phyloP scores from a whole-genome alignment of 2,113 vertebrate genomes.

The Diadophis punctatus region DNA sequence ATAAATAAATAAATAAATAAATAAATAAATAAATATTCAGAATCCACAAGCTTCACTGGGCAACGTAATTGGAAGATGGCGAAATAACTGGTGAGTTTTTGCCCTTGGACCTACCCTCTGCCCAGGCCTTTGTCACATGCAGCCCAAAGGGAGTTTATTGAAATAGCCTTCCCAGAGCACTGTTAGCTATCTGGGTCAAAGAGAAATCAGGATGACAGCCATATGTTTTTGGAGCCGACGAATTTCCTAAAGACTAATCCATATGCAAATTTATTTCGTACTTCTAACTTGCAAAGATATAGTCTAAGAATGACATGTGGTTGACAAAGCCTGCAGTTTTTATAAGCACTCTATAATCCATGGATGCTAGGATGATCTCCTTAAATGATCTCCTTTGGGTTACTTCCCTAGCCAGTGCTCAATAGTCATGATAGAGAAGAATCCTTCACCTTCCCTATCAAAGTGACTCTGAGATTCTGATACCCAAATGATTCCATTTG shows the following conservation, averaged over 20 bases:
- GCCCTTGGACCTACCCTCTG: not conserved
- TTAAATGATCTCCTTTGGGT: not conserved
- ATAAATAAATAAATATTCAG: no score
- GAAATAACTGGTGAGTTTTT: conserved; percentile 7
- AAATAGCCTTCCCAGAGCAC: not conserved
- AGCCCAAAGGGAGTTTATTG: not conserved
- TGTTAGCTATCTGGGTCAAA: not conserved
- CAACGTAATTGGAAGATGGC: conserved; percentile 10
- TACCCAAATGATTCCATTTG: not conserved
- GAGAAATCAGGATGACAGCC: not conserved
- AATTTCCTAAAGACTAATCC: not conserved
- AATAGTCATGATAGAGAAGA: not conserved
- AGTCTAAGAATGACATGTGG: not conserved
- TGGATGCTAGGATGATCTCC: not conserved
- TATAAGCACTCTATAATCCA: not conserved
- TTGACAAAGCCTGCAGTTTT: not conserved
- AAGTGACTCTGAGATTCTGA: not conserved
- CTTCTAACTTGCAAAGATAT: not conserved
- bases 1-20: no score
- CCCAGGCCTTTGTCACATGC: not conserved
- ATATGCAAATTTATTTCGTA: not conserved
- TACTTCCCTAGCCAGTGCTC: not conserved
- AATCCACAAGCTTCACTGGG: conserved; percentile 18
- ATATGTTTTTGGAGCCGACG: not conserved
- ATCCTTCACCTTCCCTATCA: not conserved